phyloP scores from a whole-genome alignment of 2,888 invertebrate genomes.

The Hetaerina titia region DNA sequence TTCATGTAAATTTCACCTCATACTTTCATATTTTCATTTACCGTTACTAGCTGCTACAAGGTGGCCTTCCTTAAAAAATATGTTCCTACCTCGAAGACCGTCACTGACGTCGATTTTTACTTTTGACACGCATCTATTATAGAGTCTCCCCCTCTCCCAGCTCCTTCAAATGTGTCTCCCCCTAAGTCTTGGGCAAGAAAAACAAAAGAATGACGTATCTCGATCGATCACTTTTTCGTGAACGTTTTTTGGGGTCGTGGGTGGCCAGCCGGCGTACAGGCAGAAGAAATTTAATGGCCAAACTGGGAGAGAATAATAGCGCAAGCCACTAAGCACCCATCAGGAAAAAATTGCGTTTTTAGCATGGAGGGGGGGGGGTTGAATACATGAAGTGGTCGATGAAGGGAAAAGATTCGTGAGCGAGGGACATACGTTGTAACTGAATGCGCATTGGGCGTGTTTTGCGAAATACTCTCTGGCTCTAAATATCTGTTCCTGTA shows the following conservation, averaged over 20 bases:
- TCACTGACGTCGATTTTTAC: background rate
- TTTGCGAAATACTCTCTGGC: background rate
- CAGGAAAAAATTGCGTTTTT: conserved; percentile 37
- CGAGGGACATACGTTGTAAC: background rate
- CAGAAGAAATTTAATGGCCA: background rate
- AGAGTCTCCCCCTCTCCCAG: background rate
- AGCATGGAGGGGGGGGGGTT: background rate
- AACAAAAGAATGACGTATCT: conserved; percentile 2
- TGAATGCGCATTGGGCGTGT: background rate
- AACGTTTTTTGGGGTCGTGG: conserved; percentile 18
- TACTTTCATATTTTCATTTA: background rate
- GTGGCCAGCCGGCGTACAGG: conserved; percentile 27
- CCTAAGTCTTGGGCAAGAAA: background rate
- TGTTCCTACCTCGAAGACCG: background rate
- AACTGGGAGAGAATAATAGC: conserved; percentile 29
- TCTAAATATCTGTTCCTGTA: background rate
- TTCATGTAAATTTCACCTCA: too few species aligned
- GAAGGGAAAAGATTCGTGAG: background rate
- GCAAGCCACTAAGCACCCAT: background rate
- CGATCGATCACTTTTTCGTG: conserved; percentile 33
- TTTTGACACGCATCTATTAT: background rate
- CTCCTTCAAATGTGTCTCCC: background rate
- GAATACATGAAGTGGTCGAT: background rate
- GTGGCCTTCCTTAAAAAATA: background rate
- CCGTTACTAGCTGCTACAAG: background rate